A percentile compares a stretch with the other conserved stretches of the same genome.
Evolutionary conservation across 2,797 vertebrate genomes (phyloP).

Genomic region (Neoniphon sammara): DNA sequence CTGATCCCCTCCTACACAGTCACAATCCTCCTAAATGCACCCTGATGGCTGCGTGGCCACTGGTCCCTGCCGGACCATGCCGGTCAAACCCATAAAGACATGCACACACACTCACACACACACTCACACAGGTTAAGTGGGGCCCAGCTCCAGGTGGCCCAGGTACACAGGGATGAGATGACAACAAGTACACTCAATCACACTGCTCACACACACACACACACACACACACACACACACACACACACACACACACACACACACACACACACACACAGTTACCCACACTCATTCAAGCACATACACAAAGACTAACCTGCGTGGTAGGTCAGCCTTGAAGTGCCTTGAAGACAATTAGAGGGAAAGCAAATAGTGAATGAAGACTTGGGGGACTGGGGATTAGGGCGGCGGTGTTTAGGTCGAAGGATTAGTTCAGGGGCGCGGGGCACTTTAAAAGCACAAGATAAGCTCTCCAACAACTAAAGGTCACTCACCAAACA

Average conservation of each 20-base stretch:
- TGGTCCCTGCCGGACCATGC: slow-evolving; percentile 47
- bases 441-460: slow-evolving; percentile 68
- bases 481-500: slow-evolving; percentile 77
- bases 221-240: slow-evolving; percentile 32
- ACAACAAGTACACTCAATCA: slow-evolving; percentile 12
- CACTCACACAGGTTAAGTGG: slow-evolving; percentile 9
- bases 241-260: slow-evolving; percentile 31
- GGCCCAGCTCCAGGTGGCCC: slow-evolving; percentile 26
- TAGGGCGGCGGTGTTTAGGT: slow-evolving; percentile 67
- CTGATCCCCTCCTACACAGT: slow-evolving; percentile 71
- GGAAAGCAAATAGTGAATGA: slow-evolving; percentile 66
- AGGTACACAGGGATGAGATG: slow-evolving; percentile 16
- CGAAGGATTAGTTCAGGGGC: slow-evolving; percentile 73
- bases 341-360: slow-evolving; percentile 70
- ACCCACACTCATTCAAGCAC: slow-evolving; percentile 32
- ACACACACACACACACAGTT: slow-evolving; percentile 28
- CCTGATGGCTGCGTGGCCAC: slow-evolving; percentile 66
- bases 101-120: background rate
- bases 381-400: slow-evolving; percentile 66
- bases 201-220: slow-evolving; percentile 19
- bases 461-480: slow-evolving; percentile 75
- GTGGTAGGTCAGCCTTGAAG: slow-evolving; percentile 27
- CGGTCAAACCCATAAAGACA: slow-evolving; percentile 45
- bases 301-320: slow-evolving; percentile 27
- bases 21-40: slow-evolving; percentile 78